A percentile compares a stretch with the other conserved stretches of the same genome.
These are phyloP conservation scores for Chaetorhynchus papuensis DNA, from an alignment of 2,113 vertebrate species.

Conservation along the genomic window DNA sequence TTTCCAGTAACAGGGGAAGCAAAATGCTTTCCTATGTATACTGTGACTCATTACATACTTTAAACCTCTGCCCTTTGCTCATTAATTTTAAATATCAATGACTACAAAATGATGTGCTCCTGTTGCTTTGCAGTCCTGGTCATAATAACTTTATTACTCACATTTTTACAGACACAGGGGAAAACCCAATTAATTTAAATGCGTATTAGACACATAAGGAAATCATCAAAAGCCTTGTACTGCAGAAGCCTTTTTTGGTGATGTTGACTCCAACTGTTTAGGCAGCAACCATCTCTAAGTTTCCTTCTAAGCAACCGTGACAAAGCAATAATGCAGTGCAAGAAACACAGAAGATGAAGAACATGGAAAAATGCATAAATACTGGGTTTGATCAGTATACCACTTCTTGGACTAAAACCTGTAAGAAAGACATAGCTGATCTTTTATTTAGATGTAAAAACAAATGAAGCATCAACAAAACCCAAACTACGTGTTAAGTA, in stretches of 20 bases:
- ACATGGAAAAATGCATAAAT: not conserved
- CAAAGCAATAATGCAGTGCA: not conserved
- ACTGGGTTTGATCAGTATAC: not conserved
- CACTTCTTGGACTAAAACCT: not conserved
- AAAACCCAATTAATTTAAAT: not conserved
- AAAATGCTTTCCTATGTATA: not conserved
- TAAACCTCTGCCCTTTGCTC: not conserved
- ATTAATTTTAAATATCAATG: not conserved
- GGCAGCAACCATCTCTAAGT: not conserved
- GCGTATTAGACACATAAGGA: not conserved
- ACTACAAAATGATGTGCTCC: not conserved
- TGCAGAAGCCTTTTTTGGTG: constrained; percentile 44
- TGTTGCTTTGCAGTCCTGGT: not conserved
- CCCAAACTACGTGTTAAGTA: not conserved
- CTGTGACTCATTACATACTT: not conserved
- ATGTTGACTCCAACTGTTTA: constrained; percentile 32
- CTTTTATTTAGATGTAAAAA: not conserved
- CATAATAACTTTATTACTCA: not conserved
- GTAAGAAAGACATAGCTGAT: not conserved
- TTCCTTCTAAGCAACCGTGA: not conserved
- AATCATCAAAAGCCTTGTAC: not conserved
- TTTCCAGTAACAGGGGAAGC: not conserved
- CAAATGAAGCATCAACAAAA: not conserved
- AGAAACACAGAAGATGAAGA: not conserved
- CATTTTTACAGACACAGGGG: not conserved